These are phyloP conservation scores for Cherax quadricarinatus DNA, from an alignment of 1,140 invertebrate species.

Conservation along the genomic window DNA sequence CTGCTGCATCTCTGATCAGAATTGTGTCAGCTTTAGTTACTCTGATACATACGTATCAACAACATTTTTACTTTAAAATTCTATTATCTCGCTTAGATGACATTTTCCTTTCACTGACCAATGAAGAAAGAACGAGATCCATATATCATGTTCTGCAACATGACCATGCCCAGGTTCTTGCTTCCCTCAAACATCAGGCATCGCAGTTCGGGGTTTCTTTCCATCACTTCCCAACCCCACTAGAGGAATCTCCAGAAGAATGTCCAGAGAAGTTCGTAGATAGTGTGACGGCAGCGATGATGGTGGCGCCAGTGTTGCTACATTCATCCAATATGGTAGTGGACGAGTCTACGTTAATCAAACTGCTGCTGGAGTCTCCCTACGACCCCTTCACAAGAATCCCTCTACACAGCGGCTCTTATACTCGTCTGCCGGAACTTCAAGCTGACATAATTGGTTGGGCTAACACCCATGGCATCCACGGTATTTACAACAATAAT, in stretches of 20 bases:
- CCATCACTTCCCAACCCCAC: not conserved
- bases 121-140: not conserved
- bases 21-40: not conserved
- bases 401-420: not conserved
- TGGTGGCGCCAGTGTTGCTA: not conserved
- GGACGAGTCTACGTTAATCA: not conserved
- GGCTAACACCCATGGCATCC: not conserved
- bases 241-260: not conserved
- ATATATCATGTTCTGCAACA: not conserved
- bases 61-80: not conserved
- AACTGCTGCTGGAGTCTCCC: not conserved
- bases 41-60: not conserved
- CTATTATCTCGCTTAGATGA: not conserved
- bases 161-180: not conserved
- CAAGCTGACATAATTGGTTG: not conserved
- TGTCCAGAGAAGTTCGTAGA: not conserved
- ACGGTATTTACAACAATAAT: not conserved
- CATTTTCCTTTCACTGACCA: not conserved
- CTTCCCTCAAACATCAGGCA: not conserved
- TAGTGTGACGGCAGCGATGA: not conserved
- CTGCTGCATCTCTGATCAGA: not conserved
- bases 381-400: not conserved
- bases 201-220: not conserved
- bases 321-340: not conserved
- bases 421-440: not conserved